Evolutionary conservation across 2,797 vertebrate species (phyloP), one percentile per base, ranked within the genome.

Genomic region (Trichosurus vulpecula): DNA sequence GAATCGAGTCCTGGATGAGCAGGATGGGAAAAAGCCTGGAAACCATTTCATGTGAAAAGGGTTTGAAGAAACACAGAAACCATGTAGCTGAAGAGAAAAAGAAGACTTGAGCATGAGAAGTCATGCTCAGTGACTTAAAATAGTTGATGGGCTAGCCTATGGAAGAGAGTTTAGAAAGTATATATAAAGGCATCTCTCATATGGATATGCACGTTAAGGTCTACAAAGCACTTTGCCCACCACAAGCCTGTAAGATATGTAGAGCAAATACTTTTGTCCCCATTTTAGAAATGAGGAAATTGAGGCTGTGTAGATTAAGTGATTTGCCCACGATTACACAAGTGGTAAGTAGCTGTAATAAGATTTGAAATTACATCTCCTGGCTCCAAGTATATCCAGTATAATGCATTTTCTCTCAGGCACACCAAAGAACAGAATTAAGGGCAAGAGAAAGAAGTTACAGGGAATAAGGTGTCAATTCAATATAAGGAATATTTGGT

Each of bases 401-500:
- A 47, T 25, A 47, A 47, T 51, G 27, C 22, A 27, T 87, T 51
- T 47, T 87, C 8, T 87, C 22, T 87, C 41, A 51, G 74, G 74
- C 22, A 94, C 14, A 92, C 1, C 87, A 92, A 96, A 90, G 41
- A 87, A 87, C 9, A 89, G 11, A 94, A 56, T 8, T 93, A 41
- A 92, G 91, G 58, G 56, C 13, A 91, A 8, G 53, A 30, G 3
- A 87, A 74, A 22, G 94, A 94, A 90, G 54, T 90, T 89, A 94
- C 27, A 30, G 41, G 54, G 54, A 93, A 51, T n/a, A 22, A 52
- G 25, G 47, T 93, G 92, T 51, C 94, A n/a, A 56, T 94, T 90
- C 94, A 94, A 6, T 57, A 56, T 93, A 90, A 94, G 52, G 9
- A 94, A 51, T 27, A 90, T 4, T 54, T 89, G 94, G 89, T 95